Evolutionary conservation across 2,888 invertebrate species (phyloP).

Genomic region (Poecilobothrus nobilitatus): DNA sequence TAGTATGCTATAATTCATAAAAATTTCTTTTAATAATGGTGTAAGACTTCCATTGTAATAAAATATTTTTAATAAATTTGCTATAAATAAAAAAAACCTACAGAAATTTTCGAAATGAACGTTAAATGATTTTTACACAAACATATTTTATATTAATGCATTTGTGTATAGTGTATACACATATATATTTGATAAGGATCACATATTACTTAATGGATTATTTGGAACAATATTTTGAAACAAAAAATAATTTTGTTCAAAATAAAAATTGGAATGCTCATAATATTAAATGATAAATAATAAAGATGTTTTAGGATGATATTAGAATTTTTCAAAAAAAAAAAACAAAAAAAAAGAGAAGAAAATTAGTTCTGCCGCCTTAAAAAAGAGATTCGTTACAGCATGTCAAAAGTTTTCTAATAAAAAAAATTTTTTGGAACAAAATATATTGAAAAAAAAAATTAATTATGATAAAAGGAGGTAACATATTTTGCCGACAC

Average conservation of each 20-base stretch:
- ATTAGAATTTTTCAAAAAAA: background rate
- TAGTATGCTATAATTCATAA: too few relatives aligned
- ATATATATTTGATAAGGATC: background rate
- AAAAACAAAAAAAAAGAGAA: too few relatives aligned
- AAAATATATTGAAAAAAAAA: background rate
- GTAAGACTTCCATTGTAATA: too few relatives aligned
- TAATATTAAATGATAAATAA: background rate
- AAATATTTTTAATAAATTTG: too few relatives aligned
- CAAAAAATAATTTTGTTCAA: too few relatives aligned
- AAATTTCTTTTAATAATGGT: too few relatives aligned
- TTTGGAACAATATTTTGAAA: background rate
- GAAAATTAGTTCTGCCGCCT: background rate
- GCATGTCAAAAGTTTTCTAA: background rate
- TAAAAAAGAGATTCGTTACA: background rate
- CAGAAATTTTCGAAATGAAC: too few relatives aligned
- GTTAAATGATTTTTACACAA: too few relatives aligned
- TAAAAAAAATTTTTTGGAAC: background rate
- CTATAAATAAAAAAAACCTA: too few relatives aligned
- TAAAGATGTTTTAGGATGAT: background rate
- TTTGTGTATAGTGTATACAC: too few relatives aligned
- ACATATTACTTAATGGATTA: background rate
- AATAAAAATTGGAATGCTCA: background rate
- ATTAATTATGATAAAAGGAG: background rate
- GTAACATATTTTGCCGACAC: background rate
- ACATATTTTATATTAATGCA: too few relatives aligned